Evolutionary conservation across 2,113 vertebrate species (phyloP), one percentile per base, ranked within the genome.

Genomic region (Edolisoma coerulescens): DNA sequence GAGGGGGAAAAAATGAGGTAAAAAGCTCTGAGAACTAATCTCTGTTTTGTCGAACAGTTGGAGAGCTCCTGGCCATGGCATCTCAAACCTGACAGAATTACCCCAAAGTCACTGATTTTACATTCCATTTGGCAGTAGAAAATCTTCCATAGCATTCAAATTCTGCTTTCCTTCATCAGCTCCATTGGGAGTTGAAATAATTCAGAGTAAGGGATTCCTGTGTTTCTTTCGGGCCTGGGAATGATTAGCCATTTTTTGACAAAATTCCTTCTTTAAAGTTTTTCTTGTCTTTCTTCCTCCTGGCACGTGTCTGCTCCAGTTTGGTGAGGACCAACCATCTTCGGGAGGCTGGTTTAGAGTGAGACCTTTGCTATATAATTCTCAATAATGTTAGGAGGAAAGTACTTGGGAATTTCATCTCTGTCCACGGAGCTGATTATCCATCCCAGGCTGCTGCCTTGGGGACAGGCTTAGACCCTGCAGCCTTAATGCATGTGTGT

Each of bases 1-100:
- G 80, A 89, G 68, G 57, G 47, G 74, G 8, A 79, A 69, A 90
- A 88, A 79, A 83, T 5, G 16, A 78, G 67, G 60, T 59, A 52
- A 75, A 94, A 90, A 77, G 73, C 92, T 79, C 83, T 57, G 92
- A 86, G 53, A 94, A 75, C 94, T 97, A 92, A 96, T 95, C 57
- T 80, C 23, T 39, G 71, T 96, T 96, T 96, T 97, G 92, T 96
- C 16, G 70, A 92, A 91, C 87, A 95, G 94, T 92, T 87, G 95
- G 90, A 87, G 69, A 89, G 93, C 92, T 97, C 76, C 91, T 95
- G 93, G 95, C 87, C 37, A 30, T 74, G 79, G 77, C 3, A 2
- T 64, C 82, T 91, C 71, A 91, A 87, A 95, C 41, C 39, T 94
- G 90, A 93, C 87, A 53, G 59, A 85, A 92, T 95, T 95, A 56